These are phyloP conservation scores for rabbit (Oryctolagus cuniculus) DNA, from an alignment of 2,113 vertebrate genomes.

Conservation along the genomic window DNA sequence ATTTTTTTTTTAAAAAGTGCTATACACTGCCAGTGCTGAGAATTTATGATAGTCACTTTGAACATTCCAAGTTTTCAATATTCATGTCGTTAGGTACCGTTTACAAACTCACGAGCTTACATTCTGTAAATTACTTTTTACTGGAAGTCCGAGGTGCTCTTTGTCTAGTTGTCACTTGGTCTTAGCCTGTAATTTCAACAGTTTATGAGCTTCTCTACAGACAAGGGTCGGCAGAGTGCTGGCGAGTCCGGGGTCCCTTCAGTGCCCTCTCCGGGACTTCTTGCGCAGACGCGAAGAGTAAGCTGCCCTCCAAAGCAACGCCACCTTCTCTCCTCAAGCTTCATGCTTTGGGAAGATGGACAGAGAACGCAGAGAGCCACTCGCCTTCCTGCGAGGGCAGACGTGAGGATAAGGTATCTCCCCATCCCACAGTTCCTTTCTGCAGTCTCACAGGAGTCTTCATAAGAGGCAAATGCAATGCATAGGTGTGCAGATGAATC, in stretches of 20 bases:
- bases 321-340: background rate
- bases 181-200: slow-evolving; percentile 53
- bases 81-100: slow-evolving; percentile 56
- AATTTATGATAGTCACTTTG: slow-evolving; percentile 76
- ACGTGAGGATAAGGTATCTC: slow-evolving; percentile 29
- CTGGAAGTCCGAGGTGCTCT: slow-evolving; percentile 59
- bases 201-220: slow-evolving; percentile 57
- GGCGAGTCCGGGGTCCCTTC: background rate
- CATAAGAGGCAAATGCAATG: background rate
- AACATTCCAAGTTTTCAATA: slow-evolving; percentile 79
- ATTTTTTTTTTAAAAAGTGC: slow-evolving; percentile 73
- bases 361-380: slow-evolving; percentile 23
- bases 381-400: slow-evolving; percentile 40
- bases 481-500: background rate
- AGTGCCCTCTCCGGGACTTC: slow-evolving; percentile 13
- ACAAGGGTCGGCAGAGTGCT: slow-evolving; percentile 46
- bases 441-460: slow-evolving; percentile 14
- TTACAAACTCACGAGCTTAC: slow-evolving; percentile 64
- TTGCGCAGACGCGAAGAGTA: slow-evolving; percentile 15
- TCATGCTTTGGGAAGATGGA: background rate
- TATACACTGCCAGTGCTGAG: slow-evolving; percentile 82
- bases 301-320: background rate
- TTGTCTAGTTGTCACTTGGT: slow-evolving; percentile 61
- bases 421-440: slow-evolving; percentile 5
- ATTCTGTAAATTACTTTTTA: slow-evolving; percentile 58